Base-by-base conservation (phyloP, 2,888 invertebrate genomes). In the Polietes domitor region DNA sequence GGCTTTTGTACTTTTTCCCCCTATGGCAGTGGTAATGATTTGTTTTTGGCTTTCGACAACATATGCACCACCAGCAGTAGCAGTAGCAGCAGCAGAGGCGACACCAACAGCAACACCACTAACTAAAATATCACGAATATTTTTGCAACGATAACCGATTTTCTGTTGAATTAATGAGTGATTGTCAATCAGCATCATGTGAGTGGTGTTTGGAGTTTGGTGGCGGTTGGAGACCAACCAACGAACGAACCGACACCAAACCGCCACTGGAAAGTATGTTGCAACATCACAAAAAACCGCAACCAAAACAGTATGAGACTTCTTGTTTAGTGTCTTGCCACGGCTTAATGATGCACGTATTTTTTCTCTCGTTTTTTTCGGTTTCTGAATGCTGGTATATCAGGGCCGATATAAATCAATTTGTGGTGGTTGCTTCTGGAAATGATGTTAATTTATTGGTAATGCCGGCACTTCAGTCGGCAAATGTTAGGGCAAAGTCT, bases 61-160 rank as follows among this genome's bases (percentile, higher is more conserved):
- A 63, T 63, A 17, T 32, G 32, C 17, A 32, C 17, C 12, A 63
- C 19, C 2, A 32, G 9, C 6, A n/a, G 2, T 1, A 17, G 65
- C 3, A 37, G 12, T 19, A 65, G 32, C 68, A 1, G 41, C 19
- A 24, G 12, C 68, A 68, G 21, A 37, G 12, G 65, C 19, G 10
- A 10, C 43, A 68, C n/a, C 32, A 26, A 15, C 63, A 63, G n/a
- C 63, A 43, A 43, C 43, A 24, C 37, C 28, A 41, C 41, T 55
- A 47, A 68, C 79, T 76, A 77, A 77, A 74, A 63, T 78, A 75
- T 81, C 84, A 84, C 84, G 84, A 84, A 78, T 81, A 65, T 55
- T 77, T 80, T 65, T 50, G 55, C 72, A 81, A 72, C 75, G 50
- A 80, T 53, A 81, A 78, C 78, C 75, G 74, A 74, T 53, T 79